Base-by-base conservation (phyloP, 2,888 invertebrate species). In the Neoitamus cyanurus region DNA sequence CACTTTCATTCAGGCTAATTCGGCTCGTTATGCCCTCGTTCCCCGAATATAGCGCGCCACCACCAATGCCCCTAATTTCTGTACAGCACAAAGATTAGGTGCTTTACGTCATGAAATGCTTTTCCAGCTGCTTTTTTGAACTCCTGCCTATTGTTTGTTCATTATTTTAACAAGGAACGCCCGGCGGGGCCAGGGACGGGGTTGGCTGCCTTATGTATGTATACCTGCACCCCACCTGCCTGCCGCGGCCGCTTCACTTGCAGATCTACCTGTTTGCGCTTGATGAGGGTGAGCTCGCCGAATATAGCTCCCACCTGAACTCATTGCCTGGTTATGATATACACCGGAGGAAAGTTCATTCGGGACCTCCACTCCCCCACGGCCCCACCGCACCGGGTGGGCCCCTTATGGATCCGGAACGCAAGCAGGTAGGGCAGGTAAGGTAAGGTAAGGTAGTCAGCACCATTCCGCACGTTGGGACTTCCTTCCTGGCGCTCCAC, bases 161-260 rank as follows among this genome's bases (percentile, higher is more conserved):
- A 83, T 83, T 83, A 85, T 48, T 85, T 85, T 85, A 85, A 83
- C 84, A 85, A 85, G 84, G 25, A 83, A 83, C 83, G 70, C 73
- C 72, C 36, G 77, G 37, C 34, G 34, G 31, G 28, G 36, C n/a
- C 9, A 36, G 31, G 25, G 77, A 37, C 1, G 58, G 58, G 25
- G 1, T 2, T 58, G 58, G 7, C 9, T 58, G 20, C 58, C 20
- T 58, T 58, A 25, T 58, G 11, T 58, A 58, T 42, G 9, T 75
- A 58, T 58, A 58, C n/a, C n/a, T n/a, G n/a, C n/a, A n/a, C n/a
- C n/a, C n/a, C n/a, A n/a, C n/a, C n/a, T n/a, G n/a, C n/a, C n/a
- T n/a, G 20, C 20, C 25, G 42, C 4, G 7, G 20, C 42, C 4
- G 28, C 36, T 34, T 73, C 30, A 25, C 25, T 36, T 15, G 20